Evolutionary conservation across 1,140 invertebrate genomes (phyloP).

Genomic region (Branchinecta lindahli): DNA sequence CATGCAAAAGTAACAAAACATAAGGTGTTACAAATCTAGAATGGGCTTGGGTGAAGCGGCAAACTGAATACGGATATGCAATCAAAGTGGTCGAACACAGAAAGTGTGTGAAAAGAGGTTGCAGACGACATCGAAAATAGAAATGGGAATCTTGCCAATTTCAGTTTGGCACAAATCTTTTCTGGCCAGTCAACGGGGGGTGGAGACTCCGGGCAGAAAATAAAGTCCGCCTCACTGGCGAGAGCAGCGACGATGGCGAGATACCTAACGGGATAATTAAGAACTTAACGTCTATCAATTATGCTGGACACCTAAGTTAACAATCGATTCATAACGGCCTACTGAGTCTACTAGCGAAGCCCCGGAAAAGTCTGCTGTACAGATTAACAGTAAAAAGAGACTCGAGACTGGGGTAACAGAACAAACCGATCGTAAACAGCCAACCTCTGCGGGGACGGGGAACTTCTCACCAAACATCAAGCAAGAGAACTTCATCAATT

Average conservation of each 20-base stretch:
- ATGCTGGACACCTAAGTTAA: too few species aligned
- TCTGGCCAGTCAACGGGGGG: constrained; percentile 74
- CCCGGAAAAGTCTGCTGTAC: constrained; percentile 12
- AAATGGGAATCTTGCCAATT: constrained; percentile 36
- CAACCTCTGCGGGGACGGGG: too few species aligned
- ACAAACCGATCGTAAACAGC: too few species aligned
- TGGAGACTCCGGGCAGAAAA: constrained; percentile 93
- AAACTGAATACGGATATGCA: too few species aligned
- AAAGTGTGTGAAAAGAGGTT: too few species aligned
- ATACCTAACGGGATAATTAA: constrained; percentile 48
- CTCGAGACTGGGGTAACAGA: background rate
- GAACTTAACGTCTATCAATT: background rate
- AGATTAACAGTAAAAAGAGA: constrained; percentile 9
- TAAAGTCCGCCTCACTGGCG: constrained; percentile 78
- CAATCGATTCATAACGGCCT: too few species aligned
- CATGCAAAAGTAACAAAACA: too few species aligned
- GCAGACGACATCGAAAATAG: background rate
- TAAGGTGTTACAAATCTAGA: too few species aligned
- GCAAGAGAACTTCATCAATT: too few species aligned
- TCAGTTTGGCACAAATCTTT: constrained; percentile 61
- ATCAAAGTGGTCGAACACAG: too few species aligned
- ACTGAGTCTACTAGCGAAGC: background rate
- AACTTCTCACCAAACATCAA: too few species aligned
- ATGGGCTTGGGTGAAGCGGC: too few species aligned
- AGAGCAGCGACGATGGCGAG: constrained; percentile 86